Conservation (phyloP, 2,888 invertebrate genomes). For the Laothoe populi region DNA sequence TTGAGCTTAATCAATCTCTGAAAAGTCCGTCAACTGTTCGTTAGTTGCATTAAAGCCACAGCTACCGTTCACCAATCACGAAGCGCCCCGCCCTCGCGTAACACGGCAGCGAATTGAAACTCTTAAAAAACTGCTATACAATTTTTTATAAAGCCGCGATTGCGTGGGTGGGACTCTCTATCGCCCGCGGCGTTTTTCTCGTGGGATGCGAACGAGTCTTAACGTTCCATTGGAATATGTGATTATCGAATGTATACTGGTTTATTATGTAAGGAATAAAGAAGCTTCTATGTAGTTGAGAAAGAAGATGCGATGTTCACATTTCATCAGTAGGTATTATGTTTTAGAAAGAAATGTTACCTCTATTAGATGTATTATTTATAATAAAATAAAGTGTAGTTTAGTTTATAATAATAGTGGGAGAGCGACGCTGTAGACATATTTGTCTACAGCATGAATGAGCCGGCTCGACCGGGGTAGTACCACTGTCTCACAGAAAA, state of each 20-base stretch:
- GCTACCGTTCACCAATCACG: conserved; percentile 78
- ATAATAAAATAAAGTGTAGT: no score
- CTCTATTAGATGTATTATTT: no score
- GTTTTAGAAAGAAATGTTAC: no score
- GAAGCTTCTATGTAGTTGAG: background rate
- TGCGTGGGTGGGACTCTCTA: conserved; percentile 83
- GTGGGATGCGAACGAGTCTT: conserved; percentile 57
- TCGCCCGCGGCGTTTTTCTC: conserved; percentile 70
- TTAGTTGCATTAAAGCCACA: conserved; percentile 45
- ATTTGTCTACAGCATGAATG: no score
- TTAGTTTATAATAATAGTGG: no score
- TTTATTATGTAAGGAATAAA: background rate
- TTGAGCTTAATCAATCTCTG: conserved; percentile 31
- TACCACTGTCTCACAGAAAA: no score
- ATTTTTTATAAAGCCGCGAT: conserved; percentile 46
- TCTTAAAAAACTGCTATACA: conserved; percentile 64
- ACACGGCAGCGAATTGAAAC: conserved; percentile 70
- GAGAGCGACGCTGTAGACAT: no score
- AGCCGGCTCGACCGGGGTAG: no score
- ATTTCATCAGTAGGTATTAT: no score
- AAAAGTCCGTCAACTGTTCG: conserved; percentile 45
- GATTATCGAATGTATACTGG: conserved; percentile 7
- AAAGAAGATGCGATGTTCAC: background rate
- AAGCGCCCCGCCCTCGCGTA: conserved; percentile 71
- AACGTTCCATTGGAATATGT: conserved; percentile 17